Evolutionary conservation across 2,888 invertebrate genomes (phyloP), one percentile per base, ranked within the genome.

Genomic region (Caradrina clavipalpis): DNA sequence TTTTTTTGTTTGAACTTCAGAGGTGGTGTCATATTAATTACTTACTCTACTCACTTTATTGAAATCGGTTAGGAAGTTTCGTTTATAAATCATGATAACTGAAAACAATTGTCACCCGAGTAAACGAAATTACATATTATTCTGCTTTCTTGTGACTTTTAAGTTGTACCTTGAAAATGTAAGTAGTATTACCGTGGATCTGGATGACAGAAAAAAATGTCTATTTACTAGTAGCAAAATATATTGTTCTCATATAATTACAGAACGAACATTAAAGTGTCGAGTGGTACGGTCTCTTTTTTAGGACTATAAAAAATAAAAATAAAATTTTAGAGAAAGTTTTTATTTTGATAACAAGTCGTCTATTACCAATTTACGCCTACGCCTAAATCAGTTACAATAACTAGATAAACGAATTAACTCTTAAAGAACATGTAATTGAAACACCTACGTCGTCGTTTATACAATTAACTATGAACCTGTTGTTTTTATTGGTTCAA

Each of bases 291-390:
- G 11, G 11, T 11, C 11, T 2, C 8, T 11, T 10, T 39, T 55
- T 13, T 26, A 26, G 26, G n/a, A 42, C 15, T 11, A 26, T 50
- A 42, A 35, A 57, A 39, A 55, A 51, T 17, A 67, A 67, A 26
- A 2, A 56, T 61, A n/a, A n/a, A 53, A 57, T 73, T 76, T 42
- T 42, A 21, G 75, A 63, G 78, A 83, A 83, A 78, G 75, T 80
- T 71, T n/a, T 35, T 15, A 15, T 68, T 72, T 69, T 65, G 58
- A 54, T 69, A 80, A 72, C 83, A 47, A 78, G 65, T 61, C 62
- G 6, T 58, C 66, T 61, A 71, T 63, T 60, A 76, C 45, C 79
- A 50, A 73, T 77, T 79, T 56, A 76, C 70, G 26, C 81, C 83
- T 78, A 81, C 81, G 72, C 47, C 42, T 35, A 47, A 62, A 68